Base-by-base conservation (phyloP, 1,140 invertebrate species). In the Pectinophora gossypiella region DNA sequence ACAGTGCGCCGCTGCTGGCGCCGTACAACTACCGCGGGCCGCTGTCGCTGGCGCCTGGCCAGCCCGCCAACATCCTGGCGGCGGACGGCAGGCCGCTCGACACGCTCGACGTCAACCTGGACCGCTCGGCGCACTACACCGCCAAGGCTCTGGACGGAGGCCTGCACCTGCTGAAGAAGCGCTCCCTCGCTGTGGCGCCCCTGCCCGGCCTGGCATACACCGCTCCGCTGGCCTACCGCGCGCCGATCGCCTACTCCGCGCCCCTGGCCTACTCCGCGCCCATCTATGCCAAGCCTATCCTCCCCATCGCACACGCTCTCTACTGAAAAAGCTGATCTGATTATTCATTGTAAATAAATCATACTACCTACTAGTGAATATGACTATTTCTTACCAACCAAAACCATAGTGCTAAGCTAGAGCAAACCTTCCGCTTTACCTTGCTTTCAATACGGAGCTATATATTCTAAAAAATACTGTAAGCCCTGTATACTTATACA, bases 101-200 rank as follows among this genome's bases (percentile, higher is more conserved):
- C 49, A 85, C 83, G 19, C 48, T 84, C 43, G 81, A 85, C 4
- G 84, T 88, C 10, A 80, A 86, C 64, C 64, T 85, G 45, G 87
- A 89, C 56, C 62, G 81, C 49, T 67, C 88, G 38, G 84, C 85
- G 43, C 76, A 85, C 63, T 69, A 68, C 51, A 70, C 71, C 42
- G 71, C 77, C 19, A 84, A 79, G 58, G 16, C 36, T 23, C 21
- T 40, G 20, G 18, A 19, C 19, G 32, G 27, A 9, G 40, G 3
- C 22, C 50, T 47, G 20, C 18, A 51, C 21, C 61, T 70, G 58
- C 27, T 54, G 23, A 64, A 64, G 35, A 64, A 64, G 48, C 56
- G 61, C 18, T 63, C 60, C 10, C 55, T 55, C 9, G 44, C 42
- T 6, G 3, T 61, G 16, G 55, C 60, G 15, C 48, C 46, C 19